Conservation (phyloP, 2,797 vertebrate species). For the Argya squamiceps region DNA sequence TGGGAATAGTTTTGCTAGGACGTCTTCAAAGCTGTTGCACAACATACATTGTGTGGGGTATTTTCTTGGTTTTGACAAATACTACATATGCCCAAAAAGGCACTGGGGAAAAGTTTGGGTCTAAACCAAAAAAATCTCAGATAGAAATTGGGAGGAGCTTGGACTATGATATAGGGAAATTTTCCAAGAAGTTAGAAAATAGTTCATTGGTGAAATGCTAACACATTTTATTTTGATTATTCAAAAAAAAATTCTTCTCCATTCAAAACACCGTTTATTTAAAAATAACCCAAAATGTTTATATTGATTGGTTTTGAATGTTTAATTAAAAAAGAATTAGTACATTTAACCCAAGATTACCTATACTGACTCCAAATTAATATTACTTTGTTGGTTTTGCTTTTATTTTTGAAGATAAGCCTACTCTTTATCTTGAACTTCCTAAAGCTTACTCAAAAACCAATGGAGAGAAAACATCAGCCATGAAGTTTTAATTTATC, state of each 20-base stretch:
- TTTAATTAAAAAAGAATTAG: not conserved
- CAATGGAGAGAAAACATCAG: not conserved
- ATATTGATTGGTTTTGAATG: not conserved
- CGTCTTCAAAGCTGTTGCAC: not conserved
- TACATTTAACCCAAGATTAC: not conserved
- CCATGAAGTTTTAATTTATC: not conserved
- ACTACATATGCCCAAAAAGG: not conserved
- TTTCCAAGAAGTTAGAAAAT: not conserved
- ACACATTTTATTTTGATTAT: not conserved
- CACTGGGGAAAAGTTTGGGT: not conserved
- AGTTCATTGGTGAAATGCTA: not conserved
- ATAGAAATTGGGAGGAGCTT: not conserved
- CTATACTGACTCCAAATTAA: not conserved
- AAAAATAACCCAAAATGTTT: not conserved
- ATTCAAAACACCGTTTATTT: not conserved
- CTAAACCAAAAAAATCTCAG: not conserved
- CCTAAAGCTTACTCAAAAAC: not conserved
- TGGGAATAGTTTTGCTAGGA: not conserved
- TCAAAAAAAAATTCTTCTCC: not conserved
- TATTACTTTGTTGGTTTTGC: not conserved
- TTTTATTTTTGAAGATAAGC: not conserved
- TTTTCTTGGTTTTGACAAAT: not conserved
- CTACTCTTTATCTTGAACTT: not conserved
- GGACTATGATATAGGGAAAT: not conserved
- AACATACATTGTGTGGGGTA: rapidly evolving